Base-by-base conservation (phyloP, 2,797 vertebrate species). In the Caiman crocodilus region DNA sequence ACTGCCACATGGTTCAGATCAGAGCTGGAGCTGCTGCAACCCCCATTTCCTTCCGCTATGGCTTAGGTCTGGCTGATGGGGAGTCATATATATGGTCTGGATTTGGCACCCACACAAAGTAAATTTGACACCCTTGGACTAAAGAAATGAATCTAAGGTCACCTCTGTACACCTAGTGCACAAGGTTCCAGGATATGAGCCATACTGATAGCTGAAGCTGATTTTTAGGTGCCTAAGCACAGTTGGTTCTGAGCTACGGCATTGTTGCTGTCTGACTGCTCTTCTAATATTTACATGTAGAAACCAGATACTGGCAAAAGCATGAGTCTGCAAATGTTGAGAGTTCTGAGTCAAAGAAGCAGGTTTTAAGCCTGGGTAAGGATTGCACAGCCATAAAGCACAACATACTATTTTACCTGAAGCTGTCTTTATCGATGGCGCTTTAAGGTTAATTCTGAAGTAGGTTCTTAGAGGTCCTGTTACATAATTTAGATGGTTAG, bases 391-490 rank as follows among this genome's bases (percentile, higher is more conserved):
- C 10, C 42, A 11, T 50, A 50, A 50, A 50, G 42, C 42, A 50
- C 65, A 25, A 63, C 35, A 78, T 2, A 26, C 15, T 50, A 30
- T 2, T 2, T 1, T 17, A n/a, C 6, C 18, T 35, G 5, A 2
- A 0, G 2, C 64, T 61, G 58, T 82, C 20, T 50, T 18, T 28
- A 59, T 2, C 3, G 30, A 4, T 13, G 11, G 6, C 57, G 30
- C 26, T 58, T 79, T 50, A 18, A 69, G 17, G 50, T 21, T 59
- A 58, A 59, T 65, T 6, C 73, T 82, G 23, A 28, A 3, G 4
- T 35, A 71, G 7, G 30, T 18, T 26, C 25, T n/a, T 63, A 50
- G 64, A 56, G 64, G 56, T 5, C 8, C 7, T 75, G 28, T 7
- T 67, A 14, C 57, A 56, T 65, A 16, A 65, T 18, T 11, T 30